Evolutionary conservation across 2,113 vertebrate species (phyloP), one percentile per base, ranked within the genome.

Genomic region (Carassius auratus): DNA sequence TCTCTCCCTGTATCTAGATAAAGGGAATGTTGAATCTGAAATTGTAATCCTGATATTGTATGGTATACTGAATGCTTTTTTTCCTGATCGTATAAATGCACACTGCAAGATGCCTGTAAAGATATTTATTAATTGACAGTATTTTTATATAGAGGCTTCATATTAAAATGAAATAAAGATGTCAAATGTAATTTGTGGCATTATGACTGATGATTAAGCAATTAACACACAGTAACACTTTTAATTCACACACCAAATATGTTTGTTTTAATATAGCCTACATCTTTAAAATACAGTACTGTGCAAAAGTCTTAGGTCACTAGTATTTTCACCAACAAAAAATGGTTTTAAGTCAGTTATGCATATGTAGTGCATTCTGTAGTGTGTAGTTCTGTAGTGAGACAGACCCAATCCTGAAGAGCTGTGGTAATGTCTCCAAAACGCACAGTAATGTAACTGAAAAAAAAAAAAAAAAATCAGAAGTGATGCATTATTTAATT

Each of bases 91-190:
- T 89, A 87, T 85, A 89, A 85, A 89, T 88, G 86, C 85, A 76
- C 88, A 88, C 81, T 90, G 75, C 90, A 88, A 85, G 90, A 90
- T 90, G 92, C 91, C 89, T 92, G 90, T 92, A 89, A 88, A 89
- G 74, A 88, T 86, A 91, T 86, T 86, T 89, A 90, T 91, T 94
- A 89, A 93, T 93, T 86, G 86, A 91, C 90, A 89, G 89, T 96
- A 94, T 96, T 94, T 96, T 94, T 95, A 90, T 95, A 94, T 92
- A 92, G 87, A 86, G 84, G 92, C 93, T 94, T 95, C 92, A 90
- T 94, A 94, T 89, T 90, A 93, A 94, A 86, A 88, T 81, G n/a
- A 91, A 91, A 88, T 92, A 83, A 93, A 93, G 91, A 93, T 91
- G 59, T 85, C 0, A 69, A 86, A 88, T 86, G 77, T 30, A 64